Evolutionary conservation across 2,888 invertebrate species (phyloP).

Genomic region (Nineta flava): DNA sequence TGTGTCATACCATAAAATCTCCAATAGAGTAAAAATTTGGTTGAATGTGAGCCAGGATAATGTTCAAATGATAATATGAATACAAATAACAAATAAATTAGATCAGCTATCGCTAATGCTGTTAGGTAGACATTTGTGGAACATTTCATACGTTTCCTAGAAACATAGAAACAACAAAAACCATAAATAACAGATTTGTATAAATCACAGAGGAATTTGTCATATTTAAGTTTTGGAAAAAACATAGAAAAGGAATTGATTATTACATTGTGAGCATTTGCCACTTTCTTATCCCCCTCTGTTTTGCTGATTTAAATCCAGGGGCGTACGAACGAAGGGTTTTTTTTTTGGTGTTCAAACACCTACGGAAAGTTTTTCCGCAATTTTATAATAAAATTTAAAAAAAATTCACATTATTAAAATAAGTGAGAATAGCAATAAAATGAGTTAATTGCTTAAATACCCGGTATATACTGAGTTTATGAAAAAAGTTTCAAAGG

Average conservation of each 20-base stretch:
- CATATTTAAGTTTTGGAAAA: not conserved
- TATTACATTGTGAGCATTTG: too few relatives aligned
- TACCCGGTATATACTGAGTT: too few relatives aligned
- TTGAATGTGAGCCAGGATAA: slow-evolving; percentile 33
- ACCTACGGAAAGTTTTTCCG: too few relatives aligned
- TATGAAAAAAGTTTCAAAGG: too few relatives aligned
- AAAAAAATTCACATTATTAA: too few relatives aligned
- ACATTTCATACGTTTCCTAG: slow-evolving; percentile 49
- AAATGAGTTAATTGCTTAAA: too few relatives aligned
- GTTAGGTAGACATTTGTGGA: slow-evolving; percentile 62
- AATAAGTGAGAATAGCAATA: too few relatives aligned
- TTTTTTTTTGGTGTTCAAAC: too few relatives aligned
- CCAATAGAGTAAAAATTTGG: slow-evolving; percentile 38
- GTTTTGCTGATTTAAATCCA: too few relatives aligned
- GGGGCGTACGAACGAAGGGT: too few relatives aligned
- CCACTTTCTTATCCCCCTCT: too few relatives aligned
- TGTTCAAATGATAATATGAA: slow-evolving; percentile 44
- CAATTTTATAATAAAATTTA: too few relatives aligned
- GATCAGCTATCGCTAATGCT: slow-evolving; percentile 53
- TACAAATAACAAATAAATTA: slow-evolving; percentile 48
- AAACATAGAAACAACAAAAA: slow-evolving; percentile 12
- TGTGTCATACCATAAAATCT: slow-evolving; percentile 38
- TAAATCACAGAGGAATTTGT: not conserved
- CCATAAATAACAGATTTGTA: not conserved
- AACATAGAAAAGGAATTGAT: not conserved